These are phyloP conservation scores for Daubentonia madagascariensis DNA, from an alignment of 2,113 vertebrate genomes.

Conservation along the genomic window DNA sequence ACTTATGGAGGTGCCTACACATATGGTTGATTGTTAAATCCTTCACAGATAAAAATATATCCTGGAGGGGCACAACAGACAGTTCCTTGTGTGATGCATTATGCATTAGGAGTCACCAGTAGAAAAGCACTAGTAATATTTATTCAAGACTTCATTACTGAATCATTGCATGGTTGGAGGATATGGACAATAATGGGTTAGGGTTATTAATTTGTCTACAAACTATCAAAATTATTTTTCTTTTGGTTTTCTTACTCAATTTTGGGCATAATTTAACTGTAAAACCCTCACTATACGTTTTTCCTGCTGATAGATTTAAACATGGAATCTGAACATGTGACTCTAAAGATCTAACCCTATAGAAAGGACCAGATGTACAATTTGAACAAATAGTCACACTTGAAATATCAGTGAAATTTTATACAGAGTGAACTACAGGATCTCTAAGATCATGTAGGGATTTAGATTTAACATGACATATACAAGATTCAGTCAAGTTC, in stretches of 20 bases:
- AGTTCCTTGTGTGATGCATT: not conserved
- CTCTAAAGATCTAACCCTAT: not conserved
- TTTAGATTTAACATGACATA: not conserved
- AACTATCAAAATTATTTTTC: not conserved
- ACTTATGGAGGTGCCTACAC: not conserved
- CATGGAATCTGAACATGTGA: not conserved
- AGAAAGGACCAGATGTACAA: not conserved
- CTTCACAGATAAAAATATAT: not conserved
- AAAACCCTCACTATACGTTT: not conserved
- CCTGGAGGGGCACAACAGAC: not conserved
- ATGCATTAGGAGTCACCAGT: not conserved
- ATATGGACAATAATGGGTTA: not conserved
- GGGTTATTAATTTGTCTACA: not conserved
- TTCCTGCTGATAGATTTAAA: not conserved
- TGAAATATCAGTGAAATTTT: not conserved
- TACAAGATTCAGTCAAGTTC: not conserved
- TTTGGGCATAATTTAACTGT: not conserved
- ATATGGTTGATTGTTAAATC: not conserved
- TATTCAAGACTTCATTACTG: not conserved
- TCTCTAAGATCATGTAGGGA: not conserved
- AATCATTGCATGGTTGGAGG: not conserved
- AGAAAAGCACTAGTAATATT: not conserved
- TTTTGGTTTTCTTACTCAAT: not conserved
- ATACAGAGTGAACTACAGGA: not conserved
- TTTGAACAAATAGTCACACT: not conserved